Conservation (phyloP, 2,797 vertebrate species). For the Cygnus olor region DNA sequence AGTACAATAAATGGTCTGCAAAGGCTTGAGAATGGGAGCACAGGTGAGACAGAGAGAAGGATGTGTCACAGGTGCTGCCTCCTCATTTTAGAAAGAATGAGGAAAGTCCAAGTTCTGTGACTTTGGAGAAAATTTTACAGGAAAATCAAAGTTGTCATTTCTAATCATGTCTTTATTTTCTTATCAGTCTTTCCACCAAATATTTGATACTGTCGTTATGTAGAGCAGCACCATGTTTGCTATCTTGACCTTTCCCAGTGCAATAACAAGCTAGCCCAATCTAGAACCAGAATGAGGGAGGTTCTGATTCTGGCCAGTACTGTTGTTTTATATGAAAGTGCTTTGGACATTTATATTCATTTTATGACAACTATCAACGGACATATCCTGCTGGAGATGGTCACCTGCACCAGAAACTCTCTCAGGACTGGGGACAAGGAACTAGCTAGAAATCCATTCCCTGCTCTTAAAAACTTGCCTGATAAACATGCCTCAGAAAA, state of each 20-base stretch:
- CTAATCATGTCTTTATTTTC: background rate
- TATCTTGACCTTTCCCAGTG: background rate
- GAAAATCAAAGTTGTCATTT: background rate
- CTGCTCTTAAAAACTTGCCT: background rate
- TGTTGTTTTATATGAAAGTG: background rate
- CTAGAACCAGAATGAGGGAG: background rate
- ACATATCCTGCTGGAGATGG: background rate
- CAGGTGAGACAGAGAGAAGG: background rate
- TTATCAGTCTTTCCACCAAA: background rate
- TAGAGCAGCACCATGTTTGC: background rate
- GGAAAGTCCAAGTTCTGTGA: background rate
- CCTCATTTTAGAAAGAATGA: background rate
- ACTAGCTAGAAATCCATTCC: background rate
- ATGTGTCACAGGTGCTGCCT: background rate
- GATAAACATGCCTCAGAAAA: background rate
- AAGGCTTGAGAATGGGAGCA: background rate
- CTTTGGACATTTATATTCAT: background rate
- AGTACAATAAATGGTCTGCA: background rate
- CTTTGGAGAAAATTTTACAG: background rate
- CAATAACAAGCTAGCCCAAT: background rate
- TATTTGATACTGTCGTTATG: background rate
- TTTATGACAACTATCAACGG: background rate
- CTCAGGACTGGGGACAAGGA: background rate
- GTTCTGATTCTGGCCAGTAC: background rate
- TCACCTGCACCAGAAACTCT: background rate